These are phyloP conservation scores for Drosophila leonis DNA, from an alignment of 2,888 invertebrate species.

Conservation along the genomic window DNA sequence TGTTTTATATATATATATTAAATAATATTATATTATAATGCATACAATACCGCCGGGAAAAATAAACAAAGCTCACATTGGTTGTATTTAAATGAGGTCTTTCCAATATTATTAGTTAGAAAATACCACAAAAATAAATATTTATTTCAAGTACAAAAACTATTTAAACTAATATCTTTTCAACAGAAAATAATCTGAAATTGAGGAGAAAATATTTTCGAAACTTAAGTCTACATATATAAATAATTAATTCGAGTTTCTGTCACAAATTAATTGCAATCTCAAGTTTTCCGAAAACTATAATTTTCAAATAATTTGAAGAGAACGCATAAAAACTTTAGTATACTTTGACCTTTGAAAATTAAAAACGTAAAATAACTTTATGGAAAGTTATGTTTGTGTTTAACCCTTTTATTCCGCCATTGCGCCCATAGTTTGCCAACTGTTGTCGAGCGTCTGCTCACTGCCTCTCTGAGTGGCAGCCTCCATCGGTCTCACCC, in stretches of 20 bases:
- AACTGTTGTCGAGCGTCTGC: constrained; percentile 33
- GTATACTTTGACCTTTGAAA: constrained; percentile 6
- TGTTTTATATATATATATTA: too few species aligned
- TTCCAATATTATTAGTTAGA: background rate
- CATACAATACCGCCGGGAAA: too few species aligned
- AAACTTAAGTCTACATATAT: background rate
- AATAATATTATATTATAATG: too few species aligned
- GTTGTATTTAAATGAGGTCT: too few species aligned
- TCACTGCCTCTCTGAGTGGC: constrained; percentile 38
- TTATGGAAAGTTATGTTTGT: constrained; percentile 49
- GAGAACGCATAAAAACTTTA: constrained; percentile 20
- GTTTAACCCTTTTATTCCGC: constrained; percentile 58
- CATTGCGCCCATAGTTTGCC: constrained; percentile 69
- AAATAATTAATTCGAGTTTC: background rate
- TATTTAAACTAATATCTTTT: too few species aligned
- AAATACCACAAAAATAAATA: background rate
- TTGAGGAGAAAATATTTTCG: background rate
- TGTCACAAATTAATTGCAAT: background rate
- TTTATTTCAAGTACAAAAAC: too few species aligned
- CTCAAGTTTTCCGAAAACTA: constrained; percentile 7
- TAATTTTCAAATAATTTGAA: constrained; percentile 23
- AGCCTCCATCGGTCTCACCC: constrained; percentile 24
- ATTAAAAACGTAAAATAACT: constrained; percentile 39
- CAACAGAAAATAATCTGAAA: background rate
- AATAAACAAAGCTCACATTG: too few species aligned